Conservation (phyloP, 2,797 vertebrate genomes). For the Aulostomus chinensis region DNA sequence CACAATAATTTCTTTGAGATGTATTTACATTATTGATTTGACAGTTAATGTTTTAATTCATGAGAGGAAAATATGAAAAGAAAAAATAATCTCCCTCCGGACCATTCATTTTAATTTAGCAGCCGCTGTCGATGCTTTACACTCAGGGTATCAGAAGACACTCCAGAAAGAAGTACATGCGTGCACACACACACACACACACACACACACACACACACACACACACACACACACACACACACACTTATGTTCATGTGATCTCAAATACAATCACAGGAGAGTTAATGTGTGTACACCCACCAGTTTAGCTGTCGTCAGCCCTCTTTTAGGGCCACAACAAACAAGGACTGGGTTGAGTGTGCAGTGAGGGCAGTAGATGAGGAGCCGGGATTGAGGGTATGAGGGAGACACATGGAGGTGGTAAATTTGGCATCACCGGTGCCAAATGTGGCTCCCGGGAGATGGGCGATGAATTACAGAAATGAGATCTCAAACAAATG, state of each 20-base stretch:
- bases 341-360: slow-evolving; percentile 33
- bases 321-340: slow-evolving; percentile 57
- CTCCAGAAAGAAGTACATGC: slow-evolving; percentile 14
- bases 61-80: slow-evolving; percentile 31
- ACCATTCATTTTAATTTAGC: slow-evolving; percentile 36
- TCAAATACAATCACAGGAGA: slow-evolving; percentile 40
- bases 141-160: slow-evolving; percentile 26
- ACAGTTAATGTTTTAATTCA: slow-evolving; percentile 24
- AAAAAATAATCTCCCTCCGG: slow-evolving; percentile 12
- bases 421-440: slow-evolving; percentile 64
- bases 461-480: slow-evolving; percentile 82
- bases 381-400: slow-evolving; percentile 24
- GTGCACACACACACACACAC: neutral
- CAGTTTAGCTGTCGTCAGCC: slow-evolving; percentile 55
- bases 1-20: slow-evolving; percentile 49
- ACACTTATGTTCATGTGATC: slow-evolving; percentile 37
- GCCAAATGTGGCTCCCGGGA: slow-evolving; percentile 77
- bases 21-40: slow-evolving; percentile 35
- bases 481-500: slow-evolving; percentile 82
- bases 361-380: slow-evolving; percentile 10
- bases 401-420: slow-evolving; percentile 38
- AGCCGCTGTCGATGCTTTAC: slow-evolving; percentile 3
- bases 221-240: neutral
- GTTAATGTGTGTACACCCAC: slow-evolving; percentile 59
- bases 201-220: slow-evolving; percentile 3